Evolutionary conservation across 2,888 invertebrate genomes (phyloP).

Genomic region (Rhaphigaster nebulosa): DNA sequence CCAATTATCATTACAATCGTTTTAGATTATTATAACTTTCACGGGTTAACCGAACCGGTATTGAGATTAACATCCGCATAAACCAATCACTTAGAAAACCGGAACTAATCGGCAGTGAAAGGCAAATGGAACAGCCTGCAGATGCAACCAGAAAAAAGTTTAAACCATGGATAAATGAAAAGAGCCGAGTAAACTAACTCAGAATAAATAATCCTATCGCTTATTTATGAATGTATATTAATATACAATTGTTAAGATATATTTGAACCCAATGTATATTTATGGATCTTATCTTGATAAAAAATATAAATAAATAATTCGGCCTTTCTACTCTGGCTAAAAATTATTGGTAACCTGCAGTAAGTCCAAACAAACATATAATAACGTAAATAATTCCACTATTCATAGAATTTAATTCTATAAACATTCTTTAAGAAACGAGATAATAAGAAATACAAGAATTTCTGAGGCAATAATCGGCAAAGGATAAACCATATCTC

Average conservation of each 20-base stretch:
- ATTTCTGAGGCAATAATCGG: background rate
- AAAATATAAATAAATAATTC: no score
- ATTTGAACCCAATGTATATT: no score
- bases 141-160: background rate
- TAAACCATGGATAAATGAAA: background rate
- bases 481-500: background rate
- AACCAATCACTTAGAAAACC: background rate
- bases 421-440: background rate
- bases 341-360: no score
- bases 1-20: background rate
- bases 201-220: background rate
- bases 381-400: background rate
- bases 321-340: background rate
- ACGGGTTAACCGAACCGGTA: background rate
- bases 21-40: background rate
- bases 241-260: background rate
- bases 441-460: background rate
- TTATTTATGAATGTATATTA: background rate
- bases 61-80: background rate
- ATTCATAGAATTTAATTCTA: background rate
- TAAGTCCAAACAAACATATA: no score
- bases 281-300: no score
- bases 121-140: background rate
- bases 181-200: background rate
- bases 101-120: background rate